Percentiles rank a stretch among this genome's conserved stretches.
Conservation (phyloP, 2,113 vertebrate species). For the Dasyurus viverrinus region DNA sequence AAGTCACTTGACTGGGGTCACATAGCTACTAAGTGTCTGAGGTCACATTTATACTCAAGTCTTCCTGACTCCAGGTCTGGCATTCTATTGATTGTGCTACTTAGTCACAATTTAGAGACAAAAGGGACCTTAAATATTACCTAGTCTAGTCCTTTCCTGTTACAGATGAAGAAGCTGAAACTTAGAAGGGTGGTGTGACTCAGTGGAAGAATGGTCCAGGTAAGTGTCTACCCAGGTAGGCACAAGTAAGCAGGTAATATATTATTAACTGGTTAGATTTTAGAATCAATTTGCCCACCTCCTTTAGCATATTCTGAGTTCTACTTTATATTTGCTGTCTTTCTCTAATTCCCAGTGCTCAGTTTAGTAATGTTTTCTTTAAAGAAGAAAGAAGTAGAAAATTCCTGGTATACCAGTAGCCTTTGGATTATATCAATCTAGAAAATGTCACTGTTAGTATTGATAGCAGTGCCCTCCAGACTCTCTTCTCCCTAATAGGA, state of each 20-base stretch:
- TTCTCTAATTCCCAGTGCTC: neutral
- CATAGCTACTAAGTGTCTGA: neutral
- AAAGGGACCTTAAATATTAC: neutral
- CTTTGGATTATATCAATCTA: neutral
- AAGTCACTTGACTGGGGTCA: neutral
- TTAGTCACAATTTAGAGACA: neutral
- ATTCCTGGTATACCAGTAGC: neutral
- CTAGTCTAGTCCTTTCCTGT: neutral
- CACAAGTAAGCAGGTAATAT: neutral
- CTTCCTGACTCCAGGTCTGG: neutral
- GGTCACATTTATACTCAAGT: neutral
- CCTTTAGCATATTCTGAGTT: neutral
- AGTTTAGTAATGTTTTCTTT: neutral
- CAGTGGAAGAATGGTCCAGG: neutral
- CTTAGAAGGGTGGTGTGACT: neutral
- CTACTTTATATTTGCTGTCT: neutral
- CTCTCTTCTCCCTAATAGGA: neutral
- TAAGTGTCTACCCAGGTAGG: neutral
- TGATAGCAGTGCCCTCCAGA: rapidly evolving
- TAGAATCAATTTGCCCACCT: neutral
- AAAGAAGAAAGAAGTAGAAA: neutral
- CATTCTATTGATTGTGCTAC: neutral
- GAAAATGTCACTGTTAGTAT: no score
- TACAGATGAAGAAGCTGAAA: neutral
- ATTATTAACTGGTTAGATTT: neutral